These are phyloP conservation scores for Amniataba percoides DNA, from an alignment of 2,797 vertebrate genomes.

Conservation along the genomic window DNA sequence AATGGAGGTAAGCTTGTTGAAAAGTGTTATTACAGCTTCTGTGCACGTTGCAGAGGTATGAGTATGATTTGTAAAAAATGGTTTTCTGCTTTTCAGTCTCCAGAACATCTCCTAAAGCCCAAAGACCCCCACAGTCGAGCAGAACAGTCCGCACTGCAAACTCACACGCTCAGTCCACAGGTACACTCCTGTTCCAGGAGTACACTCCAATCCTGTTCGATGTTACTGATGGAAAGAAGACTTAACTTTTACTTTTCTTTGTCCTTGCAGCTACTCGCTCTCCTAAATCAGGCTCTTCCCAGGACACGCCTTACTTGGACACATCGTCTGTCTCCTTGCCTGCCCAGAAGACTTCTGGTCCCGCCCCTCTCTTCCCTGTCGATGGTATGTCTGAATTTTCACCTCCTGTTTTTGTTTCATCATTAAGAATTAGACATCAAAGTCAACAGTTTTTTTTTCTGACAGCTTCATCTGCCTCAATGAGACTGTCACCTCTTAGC, in stretches of 20 bases:
- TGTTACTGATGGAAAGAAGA: conserved; percentile 13
- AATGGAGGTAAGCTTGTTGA: conserved; percentile 74
- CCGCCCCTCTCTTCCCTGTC: conserved; percentile 80
- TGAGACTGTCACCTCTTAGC: not conserved
- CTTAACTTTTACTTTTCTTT: not conserved
- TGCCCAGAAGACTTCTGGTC: conserved; percentile 78
- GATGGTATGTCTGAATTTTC: conserved; percentile 70
- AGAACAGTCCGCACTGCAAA: conserved; percentile 75
- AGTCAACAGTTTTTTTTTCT: conserved; percentile 20
- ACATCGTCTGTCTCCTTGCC: conserved; percentile 80
- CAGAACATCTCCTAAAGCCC: conserved; percentile 82
- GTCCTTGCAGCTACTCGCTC: conserved; percentile 77
- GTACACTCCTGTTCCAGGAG: too few relatives aligned
- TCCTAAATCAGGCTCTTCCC: conserved; percentile 79
- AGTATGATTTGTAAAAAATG: not conserved
- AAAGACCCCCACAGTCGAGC: conserved; percentile 80
- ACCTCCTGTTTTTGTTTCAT: not conserved
- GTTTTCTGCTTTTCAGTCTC: conserved; percentile 61
- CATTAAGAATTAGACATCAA: not conserved
- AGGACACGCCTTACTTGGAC: conserved; percentile 81
- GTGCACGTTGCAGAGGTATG: not conserved
- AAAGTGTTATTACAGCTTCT: not conserved
- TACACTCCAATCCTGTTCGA: not conserved
- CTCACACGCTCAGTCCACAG: conserved; percentile 75
- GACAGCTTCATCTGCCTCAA: not conserved